Evolutionary conservation across 2,888 invertebrate genomes (phyloP), one percentile per base, ranked within the genome.

Genomic region (Dermolepida albohirtum): DNA sequence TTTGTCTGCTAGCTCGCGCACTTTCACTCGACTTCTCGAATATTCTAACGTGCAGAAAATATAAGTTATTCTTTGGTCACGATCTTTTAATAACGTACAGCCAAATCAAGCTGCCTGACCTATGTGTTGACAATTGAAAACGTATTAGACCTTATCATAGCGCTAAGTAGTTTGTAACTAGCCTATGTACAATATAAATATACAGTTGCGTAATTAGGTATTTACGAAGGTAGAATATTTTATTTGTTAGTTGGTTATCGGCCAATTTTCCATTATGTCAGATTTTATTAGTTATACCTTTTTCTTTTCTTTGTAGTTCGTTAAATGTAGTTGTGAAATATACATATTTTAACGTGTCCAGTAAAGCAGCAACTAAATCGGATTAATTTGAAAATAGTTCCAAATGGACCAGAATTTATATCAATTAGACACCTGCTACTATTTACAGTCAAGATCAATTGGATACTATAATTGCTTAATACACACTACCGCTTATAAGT

Each of bases 201-300:
- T 11, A 47, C 29, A 16, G 5, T 12, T 47, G 10, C 12, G 16
- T 59, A 59, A 14, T 27, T 29, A 34, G 27, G 34, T 59, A 29
- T 29, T 34, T 34, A 34, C 34, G 1, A 34, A 8, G 34, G 10
- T 1, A 5, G 59, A 44, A 47, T 44, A 47, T 44, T 76, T 77
- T 79, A 80, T 80, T 81, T 79, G 80, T 78, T 78, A 79, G 74
- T 76, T 74, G 77, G 78, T 79, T 80, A 78, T 78, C 80, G 76
- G 75, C 74, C 77, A 78, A 78, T 79, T 79, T 78, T 70, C 70
- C 59, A 64, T 72, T 70, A n/a, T 66, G 59, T 67, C 62, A 59
- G 70, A 73, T 72, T 57, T 49, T 72, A 72, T 72, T 71, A 67
- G 65, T 51, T n/a, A 40, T 62, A 17, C 39, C 29, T 49, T 64